Base-by-base conservation (phyloP, 92 coral and sea anemone genomes). In the Palythoa heliodiscus region DNA sequence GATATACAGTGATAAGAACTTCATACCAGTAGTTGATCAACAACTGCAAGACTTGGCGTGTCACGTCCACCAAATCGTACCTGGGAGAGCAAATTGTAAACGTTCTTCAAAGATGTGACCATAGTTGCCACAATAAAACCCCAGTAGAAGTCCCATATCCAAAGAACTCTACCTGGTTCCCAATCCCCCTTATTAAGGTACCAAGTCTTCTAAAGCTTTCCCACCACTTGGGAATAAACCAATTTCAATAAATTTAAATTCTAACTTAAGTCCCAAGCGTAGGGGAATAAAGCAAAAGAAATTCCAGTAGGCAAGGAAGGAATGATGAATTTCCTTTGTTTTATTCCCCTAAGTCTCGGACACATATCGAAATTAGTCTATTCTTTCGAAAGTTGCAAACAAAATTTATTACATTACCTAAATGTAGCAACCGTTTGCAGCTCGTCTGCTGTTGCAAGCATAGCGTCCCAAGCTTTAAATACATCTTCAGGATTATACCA, bases 1-100 rank as follows among this genome's bases (percentile, higher is more conserved):
- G 50, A 84, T 89, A 95, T 38, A 94, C 89, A 22, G 19, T 55
- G 8, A 95, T 82, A 37, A 95, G 72, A 52, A 84, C 84, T 20
- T 86, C 23, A 83, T 91, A 95, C 76, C 78, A 39, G 47, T 64
- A 61, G 57, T 89, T 85, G 23, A 93, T 86, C 23, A 89, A 38
- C 22, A 93, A 87, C 54, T 93, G 96, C 15, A 95, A 89, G 23
- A 95, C 88, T 85, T 95, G 95, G 39, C 98, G 86, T 13, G 95
- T 89, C 11, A 95, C 89, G 71, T 93, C 98, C 67, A 93, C 98
- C 50, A 95, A 58, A 73, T 95, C 98, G 79, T 93, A 93, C 69
- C 89, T 87, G 7, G 40, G 37, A 58, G 15, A 24, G 14, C 37
- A 52, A 22, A n/a, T n/a, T 0, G 15, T 11, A 58, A 19, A 58